Percentiles rank a stretch among this genome's conserved stretches.
phyloP scores from a whole-genome alignment of 2,113 vertebrate species.

The Tapirus terrestris region DNA sequence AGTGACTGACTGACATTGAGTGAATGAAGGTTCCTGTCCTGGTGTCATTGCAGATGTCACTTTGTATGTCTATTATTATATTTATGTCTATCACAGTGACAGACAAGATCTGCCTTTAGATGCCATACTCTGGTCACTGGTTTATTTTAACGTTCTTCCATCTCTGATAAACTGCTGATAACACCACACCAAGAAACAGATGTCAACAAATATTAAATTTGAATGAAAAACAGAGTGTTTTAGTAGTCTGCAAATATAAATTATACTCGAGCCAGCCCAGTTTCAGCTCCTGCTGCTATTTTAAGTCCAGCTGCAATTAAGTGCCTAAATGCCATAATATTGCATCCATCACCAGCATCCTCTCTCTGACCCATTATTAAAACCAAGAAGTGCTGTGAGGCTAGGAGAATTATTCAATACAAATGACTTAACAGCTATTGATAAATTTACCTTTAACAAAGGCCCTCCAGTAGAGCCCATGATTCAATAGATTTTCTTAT shows the following conservation, averaged over 20 bases:
- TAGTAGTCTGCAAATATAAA: not conserved
- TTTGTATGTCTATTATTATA: not conserved
- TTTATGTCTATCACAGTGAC: not conserved
- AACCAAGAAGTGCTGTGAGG: conserved; percentile 52
- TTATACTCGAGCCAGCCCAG: not conserved
- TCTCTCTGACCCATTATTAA: conserved; percentile 55
- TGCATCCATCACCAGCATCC: not conserved
- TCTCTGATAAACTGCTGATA: not conserved
- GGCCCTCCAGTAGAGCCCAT: not conserved
- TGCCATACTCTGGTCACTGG: not conserved
- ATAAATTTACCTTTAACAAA: conserved; percentile 72
- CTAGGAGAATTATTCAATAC: conserved; percentile 53
- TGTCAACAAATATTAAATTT: not conserved
- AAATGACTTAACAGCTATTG: conserved; percentile 65
- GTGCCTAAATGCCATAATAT: not conserved
- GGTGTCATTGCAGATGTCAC: not conserved
- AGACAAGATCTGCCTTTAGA: not conserved
- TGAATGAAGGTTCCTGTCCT: not conserved
- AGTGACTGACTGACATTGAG: not conserved
- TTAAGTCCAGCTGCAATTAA: conserved; percentile 53
- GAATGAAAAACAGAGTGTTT: not conserved
- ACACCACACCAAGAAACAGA: not conserved
- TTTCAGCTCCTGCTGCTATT: conserved; percentile 22
- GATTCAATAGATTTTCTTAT: conserved; percentile 52
- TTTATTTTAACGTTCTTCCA: not conserved